Percentiles rank a stretch among this genome's conserved stretches.
phyloP scores from a whole-genome alignment of 2,888 invertebrate genomes.

The Phaonia tiefii region DNA sequence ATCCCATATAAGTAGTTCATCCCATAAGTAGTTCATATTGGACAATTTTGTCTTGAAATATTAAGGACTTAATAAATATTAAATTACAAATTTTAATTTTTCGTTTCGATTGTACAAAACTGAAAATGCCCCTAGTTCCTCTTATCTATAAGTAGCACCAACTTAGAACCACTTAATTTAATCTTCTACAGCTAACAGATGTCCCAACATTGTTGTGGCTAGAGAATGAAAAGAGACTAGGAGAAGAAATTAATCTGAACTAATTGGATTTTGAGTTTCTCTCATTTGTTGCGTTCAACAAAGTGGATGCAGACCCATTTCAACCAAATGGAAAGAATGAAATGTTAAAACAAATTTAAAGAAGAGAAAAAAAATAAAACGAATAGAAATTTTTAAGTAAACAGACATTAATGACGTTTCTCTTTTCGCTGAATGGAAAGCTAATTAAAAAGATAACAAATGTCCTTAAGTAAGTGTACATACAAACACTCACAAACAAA shows the following conservation, averaged over 20 bases:
- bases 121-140: no score
- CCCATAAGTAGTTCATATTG: no score
- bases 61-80: no score
- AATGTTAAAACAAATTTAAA: slow-evolving; percentile 14
- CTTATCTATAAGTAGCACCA: no score
- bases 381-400: slow-evolving; percentile 10
- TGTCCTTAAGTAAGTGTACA: neutral
- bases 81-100: no score
- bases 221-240: neutral
- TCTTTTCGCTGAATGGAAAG: slow-evolving; percentile 6
- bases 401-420: slow-evolving; percentile 23
- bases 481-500: no score
- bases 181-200: no score
- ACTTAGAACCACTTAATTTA: no score
- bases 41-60: no score
- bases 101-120: no score
- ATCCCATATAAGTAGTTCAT: no score
- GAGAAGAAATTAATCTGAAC: slow-evolving; percentile 4
- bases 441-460: slow-evolving; percentile 32
- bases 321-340: neutral
- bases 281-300: slow-evolving; percentile 1
- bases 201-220: no score
- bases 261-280: slow-evolving; percentile 17
- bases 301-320: neutral
- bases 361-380: neutral